Evolutionary conservation across 23 tunicate species (phyloP).

Genomic region (Phallusia fumigata): DNA sequence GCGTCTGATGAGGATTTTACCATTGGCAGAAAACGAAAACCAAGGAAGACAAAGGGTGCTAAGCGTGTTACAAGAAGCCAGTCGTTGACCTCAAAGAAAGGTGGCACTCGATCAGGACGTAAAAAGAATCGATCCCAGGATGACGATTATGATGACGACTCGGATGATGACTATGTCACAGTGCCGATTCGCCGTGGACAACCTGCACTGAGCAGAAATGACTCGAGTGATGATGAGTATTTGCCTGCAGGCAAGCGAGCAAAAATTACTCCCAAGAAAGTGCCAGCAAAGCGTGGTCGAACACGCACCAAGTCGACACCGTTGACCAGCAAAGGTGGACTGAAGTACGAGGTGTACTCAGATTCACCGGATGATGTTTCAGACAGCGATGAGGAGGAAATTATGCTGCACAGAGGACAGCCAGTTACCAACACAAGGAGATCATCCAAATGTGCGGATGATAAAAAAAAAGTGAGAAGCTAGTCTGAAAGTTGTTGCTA

Average conservation of each 20-base stretch:
- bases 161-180: neutral
- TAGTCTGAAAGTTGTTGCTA: no score
- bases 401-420: neutral
- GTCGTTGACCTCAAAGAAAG: neutral
- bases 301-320: neutral
- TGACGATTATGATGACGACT: neutral
- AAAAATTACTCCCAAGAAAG: neutral
- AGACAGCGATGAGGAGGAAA: neutral
- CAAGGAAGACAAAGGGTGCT: neutral
- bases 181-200: slow-evolving; percentile 1
- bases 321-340: neutral
- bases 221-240: neutral
- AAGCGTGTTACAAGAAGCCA: neutral
- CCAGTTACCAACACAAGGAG: slow-evolving; percentile 1
- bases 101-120: neutral
- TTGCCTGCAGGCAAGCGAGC: neutral
- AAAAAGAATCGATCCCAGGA: slow-evolving; percentile 1
- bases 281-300: neutral
- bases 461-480: neutral
- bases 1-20: slow-evolving; percentile 4
- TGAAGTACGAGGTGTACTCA: neutral
- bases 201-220: neutral
- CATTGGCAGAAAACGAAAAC: neutral
- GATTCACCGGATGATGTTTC: neutral
- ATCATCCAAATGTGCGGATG: neutral